Percentiles rank a stretch among this genome's conserved stretches.
phyloP scores from a whole-genome alignment of 2,888 invertebrate species.

The Cerastis rubricosa region DNA sequence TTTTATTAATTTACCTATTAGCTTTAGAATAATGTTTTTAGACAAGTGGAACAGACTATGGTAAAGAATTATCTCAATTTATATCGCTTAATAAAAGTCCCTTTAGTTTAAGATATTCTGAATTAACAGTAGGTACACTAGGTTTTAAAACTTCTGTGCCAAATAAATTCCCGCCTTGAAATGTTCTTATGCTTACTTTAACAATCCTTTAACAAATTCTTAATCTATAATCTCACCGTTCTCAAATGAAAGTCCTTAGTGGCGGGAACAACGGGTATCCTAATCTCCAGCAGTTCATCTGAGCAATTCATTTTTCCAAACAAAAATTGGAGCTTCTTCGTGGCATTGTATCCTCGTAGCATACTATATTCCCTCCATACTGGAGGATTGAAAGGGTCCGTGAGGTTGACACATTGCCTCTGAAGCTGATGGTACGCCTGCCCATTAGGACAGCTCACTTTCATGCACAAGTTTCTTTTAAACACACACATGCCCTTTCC shows the following conservation, averaged over 20 bases:
- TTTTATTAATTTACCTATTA: not conserved
- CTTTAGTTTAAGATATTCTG: not conserved
- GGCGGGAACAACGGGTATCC: slow-evolving; percentile 61
- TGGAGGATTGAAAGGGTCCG: slow-evolving; percentile 69
- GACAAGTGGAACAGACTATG: not conserved
- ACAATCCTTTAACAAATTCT: too few species aligned
- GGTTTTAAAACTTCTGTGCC: not conserved
- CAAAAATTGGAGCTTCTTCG: slow-evolving; percentile 72
- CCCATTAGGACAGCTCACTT: slow-evolving; percentile 83
- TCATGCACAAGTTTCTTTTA: slow-evolving; percentile 73
- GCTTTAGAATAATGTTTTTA: not conserved
- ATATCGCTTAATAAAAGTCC: not conserved
- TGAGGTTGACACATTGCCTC: slow-evolving; percentile 70
- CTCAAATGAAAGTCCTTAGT: slow-evolving; percentile 57
- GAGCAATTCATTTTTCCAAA: slow-evolving; percentile 74
- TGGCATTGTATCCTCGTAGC: slow-evolving; percentile 65
- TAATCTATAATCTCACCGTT: slow-evolving; percentile 66
- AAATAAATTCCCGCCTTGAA: not conserved
- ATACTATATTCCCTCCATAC: slow-evolving; percentile 72
- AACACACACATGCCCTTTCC: slow-evolving; percentile 76
- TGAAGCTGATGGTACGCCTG: slow-evolving; percentile 64
- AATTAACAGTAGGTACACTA: too few species aligned
- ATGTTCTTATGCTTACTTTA: not conserved
- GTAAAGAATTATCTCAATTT: not conserved
- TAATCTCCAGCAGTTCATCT: slow-evolving; percentile 22